Conservation (phyloP, 2,113 vertebrate genomes). For the Pao palembangensis region DNA sequence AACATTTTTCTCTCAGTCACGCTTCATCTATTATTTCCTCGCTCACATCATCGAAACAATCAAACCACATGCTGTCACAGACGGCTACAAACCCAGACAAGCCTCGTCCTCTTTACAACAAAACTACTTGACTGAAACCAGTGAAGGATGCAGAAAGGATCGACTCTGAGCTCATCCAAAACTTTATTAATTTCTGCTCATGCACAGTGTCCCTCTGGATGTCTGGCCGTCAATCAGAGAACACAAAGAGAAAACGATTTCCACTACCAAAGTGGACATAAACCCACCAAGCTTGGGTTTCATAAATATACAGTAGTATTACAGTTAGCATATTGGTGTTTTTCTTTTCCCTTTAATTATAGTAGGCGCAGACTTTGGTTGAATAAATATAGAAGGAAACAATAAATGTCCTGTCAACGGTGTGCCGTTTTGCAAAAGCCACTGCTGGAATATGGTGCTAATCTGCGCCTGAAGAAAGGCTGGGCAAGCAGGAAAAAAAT, state of each 20-base stretch:
- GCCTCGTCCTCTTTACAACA: constrained; percentile 27
- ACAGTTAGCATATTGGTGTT: too few species aligned
- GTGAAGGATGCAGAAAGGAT: constrained; percentile 33
- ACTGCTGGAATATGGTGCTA: constrained; percentile 56
- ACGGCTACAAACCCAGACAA: constrained; percentile 26
- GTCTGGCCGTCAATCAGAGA: constrained; percentile 26
- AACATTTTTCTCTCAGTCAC: constrained; percentile 42
- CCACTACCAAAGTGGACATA: too few species aligned
- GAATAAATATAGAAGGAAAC: constrained; percentile 12
- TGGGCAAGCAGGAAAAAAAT: constrained; percentile 51
- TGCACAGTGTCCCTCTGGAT: constrained; percentile 15
- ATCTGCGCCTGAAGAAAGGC: constrained; percentile 67
- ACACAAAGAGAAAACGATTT: constrained; percentile 18
- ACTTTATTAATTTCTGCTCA: constrained; percentile 49
- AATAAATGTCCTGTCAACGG: not conserved
- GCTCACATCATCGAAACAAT: constrained; percentile 56
- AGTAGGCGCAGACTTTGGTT: not conserved
- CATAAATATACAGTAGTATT: not conserved
- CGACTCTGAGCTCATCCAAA: constrained; percentile 19
- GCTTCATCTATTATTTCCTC: constrained; percentile 36
- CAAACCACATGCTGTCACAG: constrained; percentile 31
- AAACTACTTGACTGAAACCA: constrained; percentile 33
- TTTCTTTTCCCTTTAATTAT: not conserved
- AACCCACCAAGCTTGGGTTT: too few species aligned
- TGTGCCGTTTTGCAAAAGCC: constrained; percentile 32